Base-by-base conservation (phyloP, 2,113 vertebrate genomes). In the Thalassoma bifasciatum region DNA sequence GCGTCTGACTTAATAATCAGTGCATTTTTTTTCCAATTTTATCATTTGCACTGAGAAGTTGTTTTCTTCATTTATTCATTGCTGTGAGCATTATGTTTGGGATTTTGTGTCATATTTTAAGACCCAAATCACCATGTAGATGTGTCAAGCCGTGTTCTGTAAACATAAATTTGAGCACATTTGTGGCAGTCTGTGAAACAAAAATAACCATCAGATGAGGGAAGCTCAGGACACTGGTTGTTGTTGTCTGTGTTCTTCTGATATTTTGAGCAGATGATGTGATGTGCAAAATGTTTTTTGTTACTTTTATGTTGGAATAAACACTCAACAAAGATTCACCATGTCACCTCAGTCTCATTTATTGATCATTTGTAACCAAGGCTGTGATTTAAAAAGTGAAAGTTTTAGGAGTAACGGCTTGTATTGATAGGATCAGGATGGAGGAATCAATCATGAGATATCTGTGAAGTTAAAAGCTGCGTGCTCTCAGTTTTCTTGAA, bases 291-390 rank as follows among this genome's bases (percentile, higher is more conserved):
- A 0, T 36, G 2, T 59, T 10, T 50, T 30, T 30, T 30, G 30
- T 53, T 23, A 11, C 16, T 51, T 1, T 36, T 66, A 30, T 30
- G 19, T 54, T 36, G 2, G 19, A 69, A 57, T 22, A 73, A 81
- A 40, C 17, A 76, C n/a, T 17, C 23, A 54, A 52, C 34, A 67
- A 62, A 21, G 2, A 47, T 22, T 51, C 38, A 72, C 4, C 9
- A 13, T 5, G 17, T 72, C 8, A 46, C 8, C 71, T 73, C 17
- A 56, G 65, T 6, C 3, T 66, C 30, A 65, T 88, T 88, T 87
- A 91, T 91, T 89, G 37, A 1, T 71, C n/a, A 60, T 75, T 57
- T 24, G 23, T 66, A 54, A 46, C 8, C 10, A 57, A 53, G 16
- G 76, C n/a, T 72, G 7, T 76, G 24, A 72, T 78, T 71, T 66